Evolutionary conservation across 2,113 vertebrate genomes (phyloP).

Genomic region (Zosterops pallidus): DNA sequence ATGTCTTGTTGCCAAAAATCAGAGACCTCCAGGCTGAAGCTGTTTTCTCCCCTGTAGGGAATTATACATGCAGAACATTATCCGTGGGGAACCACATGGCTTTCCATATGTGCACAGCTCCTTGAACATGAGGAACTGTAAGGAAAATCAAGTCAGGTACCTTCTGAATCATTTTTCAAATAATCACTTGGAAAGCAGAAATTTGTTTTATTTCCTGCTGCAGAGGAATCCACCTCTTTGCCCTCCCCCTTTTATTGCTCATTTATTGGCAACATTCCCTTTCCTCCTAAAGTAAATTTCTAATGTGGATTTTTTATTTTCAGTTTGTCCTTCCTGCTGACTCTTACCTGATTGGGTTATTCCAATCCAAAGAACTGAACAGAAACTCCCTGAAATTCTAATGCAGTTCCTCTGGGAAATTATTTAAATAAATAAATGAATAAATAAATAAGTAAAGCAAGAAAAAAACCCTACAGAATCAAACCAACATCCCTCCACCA

Average conservation of each 20-base stretch:
- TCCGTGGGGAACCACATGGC: not conserved
- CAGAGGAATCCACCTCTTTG: not conserved
- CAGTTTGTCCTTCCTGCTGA: not conserved
- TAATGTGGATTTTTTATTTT: not conserved
- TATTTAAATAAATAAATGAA: not conserved
- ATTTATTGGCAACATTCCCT: not conserved
- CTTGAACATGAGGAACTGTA: not conserved
- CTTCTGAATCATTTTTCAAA: not conserved
- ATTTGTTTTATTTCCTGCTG: not conserved
- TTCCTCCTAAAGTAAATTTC: not conserved
- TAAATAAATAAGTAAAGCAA: not conserved
- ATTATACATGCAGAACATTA: not conserved
- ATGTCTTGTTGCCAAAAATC: not conserved
- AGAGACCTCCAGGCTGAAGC: not conserved
- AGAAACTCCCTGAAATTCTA: not conserved
- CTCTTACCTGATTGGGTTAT: not conserved
- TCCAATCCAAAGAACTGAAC: not conserved
- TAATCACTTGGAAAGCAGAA: not conserved
- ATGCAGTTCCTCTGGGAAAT: not conserved
- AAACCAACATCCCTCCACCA: not conserved
- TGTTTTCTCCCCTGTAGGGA: not conserved
- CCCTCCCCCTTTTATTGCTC: not conserved
- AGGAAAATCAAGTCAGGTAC: not conserved
- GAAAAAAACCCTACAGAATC: rapidly evolving
- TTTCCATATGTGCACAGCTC: not conserved